Conservation (phyloP, 2,888 invertebrate genomes). For the Cephus sareptanus region DNA sequence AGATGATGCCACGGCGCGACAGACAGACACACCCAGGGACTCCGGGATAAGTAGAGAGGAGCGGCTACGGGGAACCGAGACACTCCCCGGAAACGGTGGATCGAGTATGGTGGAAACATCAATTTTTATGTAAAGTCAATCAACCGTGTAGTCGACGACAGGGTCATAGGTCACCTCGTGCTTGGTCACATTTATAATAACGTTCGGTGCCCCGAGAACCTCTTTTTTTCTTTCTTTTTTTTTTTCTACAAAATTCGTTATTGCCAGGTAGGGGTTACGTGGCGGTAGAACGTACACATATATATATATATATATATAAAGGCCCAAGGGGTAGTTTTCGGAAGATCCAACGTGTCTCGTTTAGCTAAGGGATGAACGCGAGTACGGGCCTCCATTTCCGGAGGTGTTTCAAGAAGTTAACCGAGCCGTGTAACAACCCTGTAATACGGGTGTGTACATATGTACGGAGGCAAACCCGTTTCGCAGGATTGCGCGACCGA, state of each 20-base stretch:
- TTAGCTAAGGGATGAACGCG: neutral
- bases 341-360: neutral
- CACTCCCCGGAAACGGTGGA: conserved; percentile 28
- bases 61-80: conserved; percentile 26
- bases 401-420: neutral
- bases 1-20: neutral
- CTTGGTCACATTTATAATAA: neutral
- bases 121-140: neutral
- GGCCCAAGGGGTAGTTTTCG: neutral
- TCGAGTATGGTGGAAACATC: neutral
- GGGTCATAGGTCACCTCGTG: neutral
- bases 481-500: neutral
- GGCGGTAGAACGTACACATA: neutral
- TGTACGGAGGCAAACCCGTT: neutral
- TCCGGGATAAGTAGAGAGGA: conserved; percentile 1
- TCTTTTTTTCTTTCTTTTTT: neutral
- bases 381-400: neutral
- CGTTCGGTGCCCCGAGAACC: neutral
- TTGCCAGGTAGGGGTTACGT: neutral
- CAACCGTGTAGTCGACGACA: neutral
- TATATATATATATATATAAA: neutral
- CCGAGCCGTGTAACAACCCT: neutral
- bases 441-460: neutral
- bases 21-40: neutral
- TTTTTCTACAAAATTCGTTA: neutral